phyloP scores from a whole-genome alignment of 2,797 vertebrate genomes.

The Eptatretus atami region DNA sequence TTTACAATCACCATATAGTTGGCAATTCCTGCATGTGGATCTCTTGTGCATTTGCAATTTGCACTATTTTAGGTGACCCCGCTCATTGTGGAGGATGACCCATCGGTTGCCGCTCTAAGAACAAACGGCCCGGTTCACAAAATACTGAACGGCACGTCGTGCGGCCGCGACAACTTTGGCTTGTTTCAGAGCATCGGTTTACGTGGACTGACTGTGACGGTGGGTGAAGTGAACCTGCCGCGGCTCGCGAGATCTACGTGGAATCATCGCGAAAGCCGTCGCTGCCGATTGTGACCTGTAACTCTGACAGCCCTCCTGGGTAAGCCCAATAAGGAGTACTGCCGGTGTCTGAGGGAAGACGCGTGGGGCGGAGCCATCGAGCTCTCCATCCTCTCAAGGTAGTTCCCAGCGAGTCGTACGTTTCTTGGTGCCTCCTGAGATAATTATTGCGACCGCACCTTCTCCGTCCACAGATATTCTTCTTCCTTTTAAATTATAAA shows the following conservation, averaged over 20 bases:
- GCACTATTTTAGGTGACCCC: constrained; percentile 35
- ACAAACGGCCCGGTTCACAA: neutral
- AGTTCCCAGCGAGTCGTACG: neutral
- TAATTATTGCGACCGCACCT: neutral
- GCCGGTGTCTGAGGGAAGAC: constrained; percentile 52
- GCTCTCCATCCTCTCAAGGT: constrained; percentile 63
- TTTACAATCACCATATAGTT: neutral
- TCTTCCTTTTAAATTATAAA: no score
- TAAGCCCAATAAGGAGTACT: constrained; percentile 66
- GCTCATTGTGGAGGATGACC: constrained; percentile 83
- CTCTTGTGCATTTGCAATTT: no score
- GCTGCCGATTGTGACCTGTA: constrained; percentile 41
- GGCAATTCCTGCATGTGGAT: no score
- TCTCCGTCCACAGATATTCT: neutral
- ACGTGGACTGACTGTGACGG: constrained; percentile 71
- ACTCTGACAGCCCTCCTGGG: constrained; percentile 66
- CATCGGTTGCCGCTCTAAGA: constrained; percentile 13
- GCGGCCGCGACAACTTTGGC: constrained; percentile 80
- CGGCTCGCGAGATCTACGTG: constrained; percentile 38
- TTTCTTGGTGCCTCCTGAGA: no score
- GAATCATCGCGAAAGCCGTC: constrained; percentile 65
- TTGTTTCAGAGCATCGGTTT: constrained; percentile 76
- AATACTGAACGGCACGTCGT: constrained; percentile 34
- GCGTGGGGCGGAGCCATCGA: constrained; percentile 96
- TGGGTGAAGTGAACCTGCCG: constrained; percentile 37